Conservation (phyloP, 1,140 invertebrate species). For the Neelides sp. region DNA sequence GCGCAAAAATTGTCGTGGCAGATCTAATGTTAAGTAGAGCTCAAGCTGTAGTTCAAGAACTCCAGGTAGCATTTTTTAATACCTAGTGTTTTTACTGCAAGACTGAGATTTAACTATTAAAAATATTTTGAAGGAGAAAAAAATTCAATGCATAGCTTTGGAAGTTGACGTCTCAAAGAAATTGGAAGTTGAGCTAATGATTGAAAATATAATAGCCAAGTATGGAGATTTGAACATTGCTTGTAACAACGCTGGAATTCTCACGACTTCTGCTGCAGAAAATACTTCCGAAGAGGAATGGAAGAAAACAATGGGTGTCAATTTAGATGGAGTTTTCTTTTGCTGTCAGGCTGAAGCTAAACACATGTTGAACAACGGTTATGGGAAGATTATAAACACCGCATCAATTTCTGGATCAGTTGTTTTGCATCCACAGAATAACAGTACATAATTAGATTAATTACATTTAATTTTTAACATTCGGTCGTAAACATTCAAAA, state of each 20-base stretch:
- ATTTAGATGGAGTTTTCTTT: constrained; percentile 26
- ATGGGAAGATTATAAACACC: constrained; percentile 24
- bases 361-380: constrained; percentile 24
- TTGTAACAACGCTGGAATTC: constrained; percentile 8
- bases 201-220: background rate
- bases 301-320: constrained; percentile 23
- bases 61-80: too few species aligned
- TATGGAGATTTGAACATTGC: background rate
- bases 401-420: constrained; percentile 23
- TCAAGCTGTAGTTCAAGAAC: background rate
- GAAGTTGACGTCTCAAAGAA: background rate
- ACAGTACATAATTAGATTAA: too few species aligned
- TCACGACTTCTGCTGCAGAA: background rate
- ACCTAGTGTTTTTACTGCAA: too few species aligned
- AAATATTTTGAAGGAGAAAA: too few species aligned
- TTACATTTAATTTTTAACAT: too few species aligned
- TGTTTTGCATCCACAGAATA: constrained; percentile 21
- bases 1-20: background rate
- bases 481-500: too few species aligned
- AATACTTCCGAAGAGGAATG: constrained; percentile 20
- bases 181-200: background rate
- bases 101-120: too few species aligned
- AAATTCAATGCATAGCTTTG: background rate
- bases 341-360: constrained; percentile 26
- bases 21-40: background rate